Percentiles rank a stretch among this genome's conserved stretches.
Evolutionary conservation across 2,113 vertebrate species (phyloP).

Genomic region (Heterotilapia buettikoferi): DNA sequence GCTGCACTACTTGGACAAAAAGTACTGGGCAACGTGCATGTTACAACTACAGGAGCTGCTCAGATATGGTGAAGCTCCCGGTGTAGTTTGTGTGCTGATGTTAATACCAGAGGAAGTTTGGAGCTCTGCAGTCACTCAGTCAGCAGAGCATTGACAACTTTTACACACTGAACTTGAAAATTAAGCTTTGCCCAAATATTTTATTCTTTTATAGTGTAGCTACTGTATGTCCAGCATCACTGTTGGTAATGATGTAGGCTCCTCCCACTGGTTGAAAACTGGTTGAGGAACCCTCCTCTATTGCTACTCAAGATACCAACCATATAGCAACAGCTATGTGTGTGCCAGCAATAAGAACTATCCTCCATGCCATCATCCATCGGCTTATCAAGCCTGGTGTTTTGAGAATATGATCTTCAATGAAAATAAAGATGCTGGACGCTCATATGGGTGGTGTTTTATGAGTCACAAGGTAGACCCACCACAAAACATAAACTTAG

Average conservation of each 20-base stretch:
- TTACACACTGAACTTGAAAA: background rate
- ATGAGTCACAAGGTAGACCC: background rate
- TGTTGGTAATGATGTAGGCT: background rate
- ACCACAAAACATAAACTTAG: background rate
- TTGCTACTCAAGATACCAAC: background rate
- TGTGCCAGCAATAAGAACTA: background rate
- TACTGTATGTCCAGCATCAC: background rate
- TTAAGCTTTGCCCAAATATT: background rate
- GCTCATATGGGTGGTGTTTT: background rate
- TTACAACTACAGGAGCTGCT: background rate
- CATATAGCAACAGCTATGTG: background rate
- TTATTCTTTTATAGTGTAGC: background rate
- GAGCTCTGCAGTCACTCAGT: background rate
- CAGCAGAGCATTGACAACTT: fast-evolving
- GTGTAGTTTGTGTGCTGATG: background rate
- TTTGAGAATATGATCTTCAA: background rate
- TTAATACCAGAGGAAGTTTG: background rate
- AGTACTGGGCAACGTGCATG: background rate
- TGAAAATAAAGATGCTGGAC: background rate
- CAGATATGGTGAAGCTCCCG: background rate
- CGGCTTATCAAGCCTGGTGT: background rate
- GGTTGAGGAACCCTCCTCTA: background rate
- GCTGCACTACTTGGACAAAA: background rate
- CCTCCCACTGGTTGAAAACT: background rate
- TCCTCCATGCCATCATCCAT: background rate